phyloP scores from a whole-genome alignment of 2,797 vertebrate genomes.

The Onychomys torridus region DNA sequence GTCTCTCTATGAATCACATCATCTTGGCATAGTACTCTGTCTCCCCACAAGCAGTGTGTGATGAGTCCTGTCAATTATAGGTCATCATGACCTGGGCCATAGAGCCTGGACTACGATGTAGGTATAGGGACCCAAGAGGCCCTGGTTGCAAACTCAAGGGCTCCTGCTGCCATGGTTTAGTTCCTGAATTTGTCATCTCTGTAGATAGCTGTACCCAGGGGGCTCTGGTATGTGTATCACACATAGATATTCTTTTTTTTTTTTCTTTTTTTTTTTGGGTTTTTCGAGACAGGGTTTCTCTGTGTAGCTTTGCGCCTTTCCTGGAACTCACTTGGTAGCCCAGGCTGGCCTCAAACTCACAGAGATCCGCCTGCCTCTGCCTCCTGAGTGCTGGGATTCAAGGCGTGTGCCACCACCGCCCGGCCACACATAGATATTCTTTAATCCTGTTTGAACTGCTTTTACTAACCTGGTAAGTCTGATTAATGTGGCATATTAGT shows the following conservation, averaged over 20 bases:
- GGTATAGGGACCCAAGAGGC: background rate
- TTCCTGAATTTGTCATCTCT: background rate
- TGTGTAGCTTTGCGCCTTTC: too few species aligned
- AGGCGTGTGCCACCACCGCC: too few species aligned
- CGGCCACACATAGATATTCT: background rate
- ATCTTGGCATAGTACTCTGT: background rate
- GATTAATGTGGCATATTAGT: background rate
- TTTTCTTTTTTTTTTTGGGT: too few species aligned
- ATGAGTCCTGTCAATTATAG: background rate
- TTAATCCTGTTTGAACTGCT: background rate
- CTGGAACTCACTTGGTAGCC: too few species aligned
- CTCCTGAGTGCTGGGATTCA: too few species aligned
- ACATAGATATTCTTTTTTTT: background rate
- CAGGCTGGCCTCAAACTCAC: too few species aligned
- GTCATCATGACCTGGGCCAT: background rate
- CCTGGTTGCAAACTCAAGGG: background rate
- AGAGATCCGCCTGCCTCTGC: too few species aligned
- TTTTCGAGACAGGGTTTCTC: too few species aligned
- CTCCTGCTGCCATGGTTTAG: background rate
- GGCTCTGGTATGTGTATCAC: background rate
- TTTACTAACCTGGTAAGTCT: background rate
- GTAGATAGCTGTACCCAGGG: background rate
- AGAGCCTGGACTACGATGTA: background rate
- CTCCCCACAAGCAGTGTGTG: accelerated
- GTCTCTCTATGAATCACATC: background rate